These are phyloP conservation scores for Megaceryle alcyon DNA, from an alignment of 2,797 vertebrate species.

Conservation along the genomic window DNA sequence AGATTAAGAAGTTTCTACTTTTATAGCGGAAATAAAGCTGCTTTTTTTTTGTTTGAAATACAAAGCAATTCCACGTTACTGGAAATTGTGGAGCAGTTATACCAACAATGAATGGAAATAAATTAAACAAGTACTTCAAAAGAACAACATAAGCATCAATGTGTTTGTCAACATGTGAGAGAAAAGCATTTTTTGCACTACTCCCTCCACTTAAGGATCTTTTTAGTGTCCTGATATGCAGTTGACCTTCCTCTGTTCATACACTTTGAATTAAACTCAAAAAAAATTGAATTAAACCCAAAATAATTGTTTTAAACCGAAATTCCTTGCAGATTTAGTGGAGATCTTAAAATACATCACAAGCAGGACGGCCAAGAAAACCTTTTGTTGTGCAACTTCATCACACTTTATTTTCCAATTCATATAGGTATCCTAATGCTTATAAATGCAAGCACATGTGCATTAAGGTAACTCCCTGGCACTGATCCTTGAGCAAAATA, in stretches of 20 bases:
- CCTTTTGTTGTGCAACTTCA: not conserved
- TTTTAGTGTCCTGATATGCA: not conserved
- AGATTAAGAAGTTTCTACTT: not conserved
- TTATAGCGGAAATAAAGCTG: not conserved
- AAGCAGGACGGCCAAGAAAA: not conserved
- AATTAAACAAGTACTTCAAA: not conserved
- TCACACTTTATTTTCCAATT: not conserved
- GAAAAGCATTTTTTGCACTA: not conserved
- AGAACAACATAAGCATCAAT: not conserved
- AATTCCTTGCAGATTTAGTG: not conserved
- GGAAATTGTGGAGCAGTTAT: not conserved
- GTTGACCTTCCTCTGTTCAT: not conserved
- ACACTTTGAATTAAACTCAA: not conserved
- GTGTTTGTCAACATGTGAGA: not conserved
- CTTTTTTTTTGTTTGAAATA: not conserved
- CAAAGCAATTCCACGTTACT: not conserved
- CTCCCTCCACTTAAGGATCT: not conserved
- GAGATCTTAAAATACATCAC: not conserved
- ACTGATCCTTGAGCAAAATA: not conserved
- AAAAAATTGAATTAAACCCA: not conserved
- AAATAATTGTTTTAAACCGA: not conserved
- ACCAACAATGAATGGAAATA: not conserved
- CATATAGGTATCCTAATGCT: not conserved
- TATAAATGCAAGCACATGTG: not conserved
- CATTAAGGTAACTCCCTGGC: not conserved